A percentile compares a stretch with the other conserved stretches of the same genome.
Conservation (phyloP, 2,113 vertebrate genomes). For the Phycodurus eques region DNA sequence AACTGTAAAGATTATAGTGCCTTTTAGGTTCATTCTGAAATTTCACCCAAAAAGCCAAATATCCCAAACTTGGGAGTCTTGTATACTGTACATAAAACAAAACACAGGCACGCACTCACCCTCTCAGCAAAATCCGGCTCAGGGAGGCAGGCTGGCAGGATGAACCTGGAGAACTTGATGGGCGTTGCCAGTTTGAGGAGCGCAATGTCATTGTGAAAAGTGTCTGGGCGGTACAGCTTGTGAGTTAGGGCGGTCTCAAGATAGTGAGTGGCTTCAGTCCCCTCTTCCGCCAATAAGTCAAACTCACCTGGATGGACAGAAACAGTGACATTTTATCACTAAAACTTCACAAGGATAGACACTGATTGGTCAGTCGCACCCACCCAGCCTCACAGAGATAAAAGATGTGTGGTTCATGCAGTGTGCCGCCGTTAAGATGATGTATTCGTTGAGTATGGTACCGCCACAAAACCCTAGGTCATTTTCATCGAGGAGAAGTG, state of each 20-base stretch:
- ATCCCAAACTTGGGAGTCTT: no score
- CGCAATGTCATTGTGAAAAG: constrained; percentile 86
- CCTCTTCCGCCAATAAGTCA: constrained; percentile 64
- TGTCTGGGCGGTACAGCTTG: constrained; percentile 58
- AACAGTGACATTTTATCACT: background rate
- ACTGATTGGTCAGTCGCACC: constrained; percentile 22
- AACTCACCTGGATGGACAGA: constrained; percentile 77
- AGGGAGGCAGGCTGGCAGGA: constrained; percentile 86
- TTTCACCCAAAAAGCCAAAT: no score
- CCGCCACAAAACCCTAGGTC: constrained; percentile 84
- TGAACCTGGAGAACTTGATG: constrained; percentile 73
- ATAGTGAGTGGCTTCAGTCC: constrained; percentile 55
- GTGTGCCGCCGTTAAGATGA: constrained; percentile 87
- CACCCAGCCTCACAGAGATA: constrained; percentile 82
- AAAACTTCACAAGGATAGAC: background rate
- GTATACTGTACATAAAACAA: background rate
- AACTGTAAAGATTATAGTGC: no score
- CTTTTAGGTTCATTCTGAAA: no score
- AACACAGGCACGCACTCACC: constrained; percentile 4
- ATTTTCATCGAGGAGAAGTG: constrained; percentile 79
- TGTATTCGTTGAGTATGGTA: constrained; percentile 80
- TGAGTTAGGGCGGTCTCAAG: constrained; percentile 78
- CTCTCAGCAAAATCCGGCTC: constrained; percentile 82
- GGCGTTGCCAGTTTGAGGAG: constrained; percentile 81
- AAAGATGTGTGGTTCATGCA: constrained; percentile 80